These are phyloP conservation scores for Deilephila porcellus DNA, from an alignment of 2,888 invertebrate species.

Conservation along the genomic window DNA sequence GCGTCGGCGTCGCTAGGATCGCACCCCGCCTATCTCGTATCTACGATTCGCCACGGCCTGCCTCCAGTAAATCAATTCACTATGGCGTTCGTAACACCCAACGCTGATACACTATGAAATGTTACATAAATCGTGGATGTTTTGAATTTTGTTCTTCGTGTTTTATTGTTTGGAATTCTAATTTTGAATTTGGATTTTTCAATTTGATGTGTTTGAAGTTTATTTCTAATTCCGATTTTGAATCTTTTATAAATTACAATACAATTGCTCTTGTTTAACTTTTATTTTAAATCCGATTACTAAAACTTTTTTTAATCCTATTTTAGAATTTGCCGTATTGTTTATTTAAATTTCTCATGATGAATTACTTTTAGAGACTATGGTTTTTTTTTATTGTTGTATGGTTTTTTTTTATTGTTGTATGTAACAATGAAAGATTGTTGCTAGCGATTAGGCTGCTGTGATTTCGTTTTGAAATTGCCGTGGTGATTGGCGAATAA, in stretches of 20 bases:
- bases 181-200: not conserved
- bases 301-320: no score
- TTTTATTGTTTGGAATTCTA: not conserved
- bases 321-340: no score
- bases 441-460: not conserved
- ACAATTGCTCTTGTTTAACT: no score
- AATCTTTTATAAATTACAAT: no score
- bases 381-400: no score
- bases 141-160: not conserved
- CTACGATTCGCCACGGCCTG: constrained; percentile 39
- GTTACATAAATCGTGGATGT: constrained; percentile 11
- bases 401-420: not conserved
- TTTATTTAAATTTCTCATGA: no score
- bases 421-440: not conserved
- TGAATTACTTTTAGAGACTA: not conserved
- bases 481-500: not conserved
- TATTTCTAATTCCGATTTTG: no score
- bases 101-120: not conserved
- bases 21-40: constrained; percentile 36
- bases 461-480: not conserved
- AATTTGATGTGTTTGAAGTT: not conserved
- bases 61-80: constrained; percentile 51
- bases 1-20: constrained; percentile 33
- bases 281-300: no score
- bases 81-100: constrained; percentile 40